phyloP scores from a whole-genome alignment of 2,888 invertebrate species.

The Salticus scenicus region DNA sequence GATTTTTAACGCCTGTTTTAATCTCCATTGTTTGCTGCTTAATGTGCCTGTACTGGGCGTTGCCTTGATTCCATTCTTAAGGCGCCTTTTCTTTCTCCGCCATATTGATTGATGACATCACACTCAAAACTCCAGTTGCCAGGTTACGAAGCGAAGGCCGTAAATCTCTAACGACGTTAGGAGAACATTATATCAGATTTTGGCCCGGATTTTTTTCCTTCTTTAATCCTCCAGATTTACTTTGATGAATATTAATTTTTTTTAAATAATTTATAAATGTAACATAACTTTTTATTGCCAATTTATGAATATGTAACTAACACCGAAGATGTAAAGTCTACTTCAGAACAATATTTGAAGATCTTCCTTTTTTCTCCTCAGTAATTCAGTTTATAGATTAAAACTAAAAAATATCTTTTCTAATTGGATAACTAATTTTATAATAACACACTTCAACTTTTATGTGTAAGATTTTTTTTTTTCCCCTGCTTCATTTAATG shows the following conservation, averaged over 20 bases:
- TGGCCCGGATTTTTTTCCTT: neutral
- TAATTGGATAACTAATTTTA: too few species aligned
- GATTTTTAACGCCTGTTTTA: slow-evolving; percentile 10
- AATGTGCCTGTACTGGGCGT: slow-evolving; percentile 58
- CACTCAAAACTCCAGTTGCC: slow-evolving; percentile 53
- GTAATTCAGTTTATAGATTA: too few species aligned
- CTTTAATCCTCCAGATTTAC: neutral
- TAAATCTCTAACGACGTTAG: neutral
- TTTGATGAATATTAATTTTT: neutral
- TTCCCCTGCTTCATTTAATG: too few species aligned
- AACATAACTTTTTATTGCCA: neutral
- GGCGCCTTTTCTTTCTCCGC: slow-evolving; percentile 27
- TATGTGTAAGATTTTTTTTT: neutral
- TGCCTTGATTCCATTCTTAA: slow-evolving; percentile 33
- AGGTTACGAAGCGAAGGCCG: slow-evolving; percentile 37
- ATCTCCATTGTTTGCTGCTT: slow-evolving; percentile 28
- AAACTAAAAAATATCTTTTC: too few species aligned
- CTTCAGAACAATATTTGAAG: too few species aligned
- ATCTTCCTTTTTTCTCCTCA: too few species aligned
- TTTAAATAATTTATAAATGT: neutral
- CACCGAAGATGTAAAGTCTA: too few species aligned
- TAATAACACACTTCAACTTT: neutral
- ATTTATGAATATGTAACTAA: too few species aligned
- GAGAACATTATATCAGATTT: slow-evolving; percentile 5
- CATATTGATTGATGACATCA: slow-evolving; percentile 63